Percentiles rank a stretch among this genome's conserved stretches.
These are phyloP conservation scores for Lepidochitona cinerea DNA, from an alignment of 2,888 invertebrate species.

Conservation along the genomic window DNA sequence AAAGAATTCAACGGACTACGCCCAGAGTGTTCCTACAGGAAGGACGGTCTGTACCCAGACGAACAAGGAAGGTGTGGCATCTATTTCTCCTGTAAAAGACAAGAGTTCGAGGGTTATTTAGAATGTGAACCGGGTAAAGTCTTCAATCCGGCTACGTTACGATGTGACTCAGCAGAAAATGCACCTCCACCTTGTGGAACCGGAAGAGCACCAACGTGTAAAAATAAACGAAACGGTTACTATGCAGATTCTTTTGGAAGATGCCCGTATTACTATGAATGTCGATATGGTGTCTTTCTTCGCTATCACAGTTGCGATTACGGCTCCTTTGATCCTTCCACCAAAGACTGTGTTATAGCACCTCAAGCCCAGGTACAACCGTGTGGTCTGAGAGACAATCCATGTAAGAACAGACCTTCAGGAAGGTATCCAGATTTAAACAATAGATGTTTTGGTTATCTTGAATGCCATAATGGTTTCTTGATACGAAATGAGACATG, in stretches of 20 bases:
- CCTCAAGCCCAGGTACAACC: conserved; percentile 33
- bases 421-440: conserved; percentile 29
- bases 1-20: conserved; percentile 37
- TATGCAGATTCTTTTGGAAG: conserved; percentile 40
- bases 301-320: conserved; percentile 34
- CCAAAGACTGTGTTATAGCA: conserved; percentile 33
- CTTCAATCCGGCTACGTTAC: conserved; percentile 35
- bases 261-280: conserved; percentile 42
- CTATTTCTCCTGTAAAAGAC: conserved; percentile 36
- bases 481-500: conserved; percentile 35
- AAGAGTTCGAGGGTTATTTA: conserved; percentile 32
- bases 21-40: conserved; percentile 33
- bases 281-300: conserved; percentile 27
- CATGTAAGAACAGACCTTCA: conserved; percentile 30
- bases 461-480: conserved; percentile 35
- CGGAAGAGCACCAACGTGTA: conserved; percentile 31
- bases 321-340: conserved; percentile 36
- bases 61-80: conserved; percentile 41
- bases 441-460: conserved; percentile 27
- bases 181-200: conserved; percentile 36
- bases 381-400: conserved; percentile 38
- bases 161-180: conserved; percentile 25
- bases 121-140: conserved; percentile 36
- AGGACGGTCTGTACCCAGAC: conserved; percentile 40
- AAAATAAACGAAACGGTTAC: conserved; percentile 31